Evolutionary conservation across 2,888 invertebrate genomes (phyloP), one percentile per base, ranked within the genome.

Genomic region (Xylophagus ater): DNA sequence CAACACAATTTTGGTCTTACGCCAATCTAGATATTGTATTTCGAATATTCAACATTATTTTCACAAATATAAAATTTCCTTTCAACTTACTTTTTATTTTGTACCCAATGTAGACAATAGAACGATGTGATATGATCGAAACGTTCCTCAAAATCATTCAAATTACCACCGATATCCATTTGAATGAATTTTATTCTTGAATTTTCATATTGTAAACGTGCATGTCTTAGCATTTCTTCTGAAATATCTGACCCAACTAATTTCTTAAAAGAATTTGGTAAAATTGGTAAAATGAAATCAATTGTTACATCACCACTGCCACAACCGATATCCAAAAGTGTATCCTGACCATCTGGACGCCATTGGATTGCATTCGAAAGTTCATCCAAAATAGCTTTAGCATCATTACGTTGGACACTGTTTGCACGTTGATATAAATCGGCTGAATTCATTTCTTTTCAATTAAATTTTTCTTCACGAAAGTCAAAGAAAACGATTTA

Each of bases 41-140:
- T n/a, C n/a, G n/a, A n/a, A n/a, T n/a, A n/a, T n/a, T n/a, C n/a
- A n/a, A 4, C 7, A 13, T 13, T 10, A 30, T 30, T 13, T 30
- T 7, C 13, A 7, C 13, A 4, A 34, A n/a, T 30, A 39, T 7
- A 37, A 46, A 34, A 20, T 19, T 18, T 30, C 28, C 35, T 30
- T 13, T 13, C 7, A 23, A 37, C 71, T 65, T 67, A 81, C 80
- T 73, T 70, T 58, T 80, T 78, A 53, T 83, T 72, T 48, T 73
- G 72, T 21, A 85, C 74, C 86, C 86, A 86, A 53, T 86, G 84
- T 4, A 87, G 65, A 44, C 82, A 76, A 56, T 83, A 84, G 56
- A 85, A 84, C 0, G 85, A 85, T 37, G 82, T 74, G 1, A 74
- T 71, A 53, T 83, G 80, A 53, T 78, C 71, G 52, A 80, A 85